Evolutionary conservation across 2,888 invertebrate genomes (phyloP).

Genomic region (Caenorhabditis sulstoni): DNA sequence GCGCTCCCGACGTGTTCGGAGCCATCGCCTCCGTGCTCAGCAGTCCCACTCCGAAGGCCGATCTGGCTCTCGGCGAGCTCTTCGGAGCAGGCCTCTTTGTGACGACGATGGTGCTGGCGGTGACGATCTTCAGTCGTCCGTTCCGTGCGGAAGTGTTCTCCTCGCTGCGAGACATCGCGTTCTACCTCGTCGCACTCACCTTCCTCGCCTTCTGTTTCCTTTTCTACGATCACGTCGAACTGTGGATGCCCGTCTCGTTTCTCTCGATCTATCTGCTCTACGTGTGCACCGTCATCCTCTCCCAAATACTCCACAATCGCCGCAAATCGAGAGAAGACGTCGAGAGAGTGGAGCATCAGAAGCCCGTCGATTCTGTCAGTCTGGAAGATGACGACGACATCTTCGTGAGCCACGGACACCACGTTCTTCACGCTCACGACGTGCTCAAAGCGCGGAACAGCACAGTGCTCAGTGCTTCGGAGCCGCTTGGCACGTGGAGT

Average conservation of each 20-base stretch:
- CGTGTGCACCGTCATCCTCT: conserved; percentile 83
- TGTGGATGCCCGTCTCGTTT: conserved; percentile 83
- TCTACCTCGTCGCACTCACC: conserved; percentile 83
- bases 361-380: conserved; percentile 19
- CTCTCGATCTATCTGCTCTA: conserved; percentile 82
- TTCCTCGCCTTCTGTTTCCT: conserved; percentile 83
- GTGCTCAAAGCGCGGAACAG: conserved; percentile 18
- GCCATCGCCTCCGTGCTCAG: conserved; percentile 83
- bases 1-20: conserved; percentile 86
- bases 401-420: conserved; percentile 53
- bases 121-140: conserved; percentile 83
- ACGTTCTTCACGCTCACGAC: conserved; percentile 41
- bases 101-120: conserved; percentile 84
- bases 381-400: conserved; percentile 41
- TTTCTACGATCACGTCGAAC: conserved; percentile 82
- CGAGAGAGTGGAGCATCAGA: conserved; percentile 8
- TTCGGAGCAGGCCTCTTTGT: conserved; percentile 85
- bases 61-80: conserved; percentile 81
- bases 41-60: conserved; percentile 80
- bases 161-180: conserved; percentile 83
- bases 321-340: conserved; percentile 17
- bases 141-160: conserved; percentile 81
- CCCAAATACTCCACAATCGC: conserved; percentile 70
- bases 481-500: conserved; percentile 27
- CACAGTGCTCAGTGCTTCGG: conserved; percentile 12